Evolutionary conservation across 1,140 invertebrate species (phyloP).

Genomic region (Drosophila albomicans): DNA sequence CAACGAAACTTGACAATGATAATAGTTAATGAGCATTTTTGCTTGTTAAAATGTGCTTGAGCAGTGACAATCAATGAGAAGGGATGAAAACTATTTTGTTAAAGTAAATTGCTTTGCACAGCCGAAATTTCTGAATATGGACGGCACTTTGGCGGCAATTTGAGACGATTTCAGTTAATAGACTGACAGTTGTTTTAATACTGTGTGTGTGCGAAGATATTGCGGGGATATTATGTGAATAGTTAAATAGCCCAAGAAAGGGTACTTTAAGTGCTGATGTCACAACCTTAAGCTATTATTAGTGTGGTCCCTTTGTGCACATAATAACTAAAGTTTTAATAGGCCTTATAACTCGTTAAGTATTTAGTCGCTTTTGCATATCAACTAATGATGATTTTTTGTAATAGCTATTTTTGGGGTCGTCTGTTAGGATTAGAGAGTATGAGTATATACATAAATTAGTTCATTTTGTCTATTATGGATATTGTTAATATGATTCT

Average conservation of each 20-base stretch:
- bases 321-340: constrained; percentile 27
- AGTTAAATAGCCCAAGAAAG: constrained; percentile 13
- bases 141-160: constrained; percentile 37
- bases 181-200: constrained; percentile 13
- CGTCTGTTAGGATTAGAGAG: background rate
- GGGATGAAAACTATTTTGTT: constrained; percentile 36
- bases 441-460: background rate
- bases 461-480: background rate
- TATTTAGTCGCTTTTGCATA: background rate
- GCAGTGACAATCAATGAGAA: too few relatives aligned
- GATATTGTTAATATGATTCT: too few relatives aligned
- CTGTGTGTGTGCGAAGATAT: constrained; percentile 88
- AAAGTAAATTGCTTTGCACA: constrained; percentile 32
- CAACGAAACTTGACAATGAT: constrained; percentile 54
- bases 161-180: constrained; percentile 23
- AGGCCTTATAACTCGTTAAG: background rate
- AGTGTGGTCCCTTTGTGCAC: background rate
- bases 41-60: background rate
- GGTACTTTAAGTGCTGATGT: constrained; percentile 2
- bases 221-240: constrained; percentile 5
- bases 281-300: constrained; percentile 1
- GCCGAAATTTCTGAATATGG: constrained; percentile 36
- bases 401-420: background rate
- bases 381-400: background rate
- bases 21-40: constrained; percentile 46